Percentiles rank a stretch among this genome's conserved stretches.
These are phyloP conservation scores for Meandrusa payeni DNA, from an alignment of 2,888 invertebrate species.

Conservation along the genomic window DNA sequence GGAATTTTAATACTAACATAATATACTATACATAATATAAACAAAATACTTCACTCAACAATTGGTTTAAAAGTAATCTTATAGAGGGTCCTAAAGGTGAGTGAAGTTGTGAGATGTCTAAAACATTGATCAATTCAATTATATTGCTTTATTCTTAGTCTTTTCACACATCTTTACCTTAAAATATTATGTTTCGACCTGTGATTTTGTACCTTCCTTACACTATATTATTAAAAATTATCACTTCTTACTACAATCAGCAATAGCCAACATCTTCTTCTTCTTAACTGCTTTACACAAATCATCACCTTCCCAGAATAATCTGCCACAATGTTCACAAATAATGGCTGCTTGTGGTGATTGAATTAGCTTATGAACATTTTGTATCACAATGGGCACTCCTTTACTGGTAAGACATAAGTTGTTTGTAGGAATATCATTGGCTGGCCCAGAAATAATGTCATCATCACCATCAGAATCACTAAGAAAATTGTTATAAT, in stretches of 20 bases:
- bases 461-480: constrained; percentile 65
- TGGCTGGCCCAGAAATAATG: constrained; percentile 36
- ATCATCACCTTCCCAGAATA: constrained; percentile 84
- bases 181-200: constrained; percentile 4
- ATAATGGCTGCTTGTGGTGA: constrained; percentile 81
- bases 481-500: constrained; percentile 61
- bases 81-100: too few species aligned
- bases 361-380: constrained; percentile 64
- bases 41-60: too few species aligned
- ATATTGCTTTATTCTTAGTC: too few species aligned
- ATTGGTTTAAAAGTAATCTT: too few species aligned
- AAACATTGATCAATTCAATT: too few species aligned
- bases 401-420: constrained; percentile 76
- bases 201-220: constrained; percentile 22
- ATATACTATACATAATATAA: too few species aligned
- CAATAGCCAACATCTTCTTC: constrained; percentile 36
- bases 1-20: too few species aligned
- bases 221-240: constrained; percentile 9
- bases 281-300: constrained; percentile 47
- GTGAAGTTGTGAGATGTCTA: too few species aligned
- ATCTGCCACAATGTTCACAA: constrained; percentile 87
- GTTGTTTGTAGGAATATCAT: constrained; percentile 28
- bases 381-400: constrained; percentile 76
- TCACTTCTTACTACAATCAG: constrained; percentile 32
- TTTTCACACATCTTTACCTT: too few species aligned